Evolutionary conservation across 2,888 invertebrate species (phyloP).

Genomic region (Cerceris rybyensis): DNA sequence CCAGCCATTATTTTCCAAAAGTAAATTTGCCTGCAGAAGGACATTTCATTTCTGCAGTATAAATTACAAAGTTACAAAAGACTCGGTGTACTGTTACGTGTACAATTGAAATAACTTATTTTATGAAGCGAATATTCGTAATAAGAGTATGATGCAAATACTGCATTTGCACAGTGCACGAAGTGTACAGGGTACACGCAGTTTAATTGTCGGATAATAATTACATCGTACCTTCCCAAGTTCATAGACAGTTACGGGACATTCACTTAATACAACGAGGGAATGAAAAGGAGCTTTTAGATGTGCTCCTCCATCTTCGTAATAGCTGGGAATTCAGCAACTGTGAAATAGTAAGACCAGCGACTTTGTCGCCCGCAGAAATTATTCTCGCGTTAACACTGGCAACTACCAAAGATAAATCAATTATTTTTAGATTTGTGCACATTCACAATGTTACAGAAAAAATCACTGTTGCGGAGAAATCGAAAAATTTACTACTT

Average conservation of each 20-base stretch:
- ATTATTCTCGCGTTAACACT: neutral
- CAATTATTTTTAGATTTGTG: no score
- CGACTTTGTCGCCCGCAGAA: neutral
- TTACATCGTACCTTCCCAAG: constrained; percentile 36
- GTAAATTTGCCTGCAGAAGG: no score
- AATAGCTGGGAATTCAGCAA: constrained; percentile 25
- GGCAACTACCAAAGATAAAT: neutral
- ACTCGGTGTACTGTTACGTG: no score
- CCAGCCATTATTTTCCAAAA: no score
- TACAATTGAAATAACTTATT: no score
- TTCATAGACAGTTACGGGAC: constrained; percentile 17
- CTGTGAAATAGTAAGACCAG: constrained; percentile 26
- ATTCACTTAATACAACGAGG: constrained; percentile 37
- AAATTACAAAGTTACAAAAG: no score
- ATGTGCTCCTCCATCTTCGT: constrained; percentile 18
- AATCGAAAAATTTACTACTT: no score
- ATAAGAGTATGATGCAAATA: neutral
- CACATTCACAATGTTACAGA: no score
- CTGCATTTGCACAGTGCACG: constrained; percentile 1
- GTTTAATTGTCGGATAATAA: constrained; percentile 38
- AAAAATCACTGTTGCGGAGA: no score
- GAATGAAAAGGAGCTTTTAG: constrained; percentile 42
- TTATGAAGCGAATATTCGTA: no score
- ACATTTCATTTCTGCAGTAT: no score
- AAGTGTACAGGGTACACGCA: constrained; percentile 7